Conservation (phyloP, 2,113 vertebrate species). For the Peromyscus californicus region DNA sequence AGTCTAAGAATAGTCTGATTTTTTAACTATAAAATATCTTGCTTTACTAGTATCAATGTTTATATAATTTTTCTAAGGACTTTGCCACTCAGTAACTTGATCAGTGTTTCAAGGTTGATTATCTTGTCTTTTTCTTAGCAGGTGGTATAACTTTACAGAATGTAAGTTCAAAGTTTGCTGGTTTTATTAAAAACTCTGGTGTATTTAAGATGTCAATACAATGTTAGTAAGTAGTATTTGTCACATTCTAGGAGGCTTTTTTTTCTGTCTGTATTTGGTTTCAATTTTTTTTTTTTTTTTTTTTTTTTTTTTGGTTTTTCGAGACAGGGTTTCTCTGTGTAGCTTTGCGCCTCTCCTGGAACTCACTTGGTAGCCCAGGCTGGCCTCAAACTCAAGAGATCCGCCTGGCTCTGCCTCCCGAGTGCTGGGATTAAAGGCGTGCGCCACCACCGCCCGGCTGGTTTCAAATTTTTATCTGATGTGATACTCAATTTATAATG, state of each 20-base stretch:
- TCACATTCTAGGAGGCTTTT: neutral
- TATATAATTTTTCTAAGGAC: neutral
- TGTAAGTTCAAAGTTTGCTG: neutral
- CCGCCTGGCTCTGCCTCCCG: too few species aligned
- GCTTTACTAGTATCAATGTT: neutral
- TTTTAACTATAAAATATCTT: neutral
- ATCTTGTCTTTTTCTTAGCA: neutral
- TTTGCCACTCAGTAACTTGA: neutral
- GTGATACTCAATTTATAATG: neutral
- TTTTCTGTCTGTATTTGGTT: neutral
- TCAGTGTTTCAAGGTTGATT: neutral
- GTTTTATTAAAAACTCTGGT: conserved; percentile 4
- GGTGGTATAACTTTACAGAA: neutral
- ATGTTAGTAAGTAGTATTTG: neutral
- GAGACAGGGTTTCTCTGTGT: too few species aligned
- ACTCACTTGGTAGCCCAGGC: too few species aligned
- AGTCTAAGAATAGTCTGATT: neutral
- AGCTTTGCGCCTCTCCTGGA: too few species aligned
- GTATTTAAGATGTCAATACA: neutral
- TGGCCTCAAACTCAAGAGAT: too few species aligned
- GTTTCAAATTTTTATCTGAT: neutral
- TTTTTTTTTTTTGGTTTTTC: too few species aligned
- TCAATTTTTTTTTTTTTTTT: too few species aligned
- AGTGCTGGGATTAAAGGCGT: too few species aligned
- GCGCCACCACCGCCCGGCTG: too few species aligned